These are phyloP conservation scores for Sciurus vulgaris DNA, from an alignment of 2,797 vertebrate genomes.

Conservation along the genomic window DNA sequence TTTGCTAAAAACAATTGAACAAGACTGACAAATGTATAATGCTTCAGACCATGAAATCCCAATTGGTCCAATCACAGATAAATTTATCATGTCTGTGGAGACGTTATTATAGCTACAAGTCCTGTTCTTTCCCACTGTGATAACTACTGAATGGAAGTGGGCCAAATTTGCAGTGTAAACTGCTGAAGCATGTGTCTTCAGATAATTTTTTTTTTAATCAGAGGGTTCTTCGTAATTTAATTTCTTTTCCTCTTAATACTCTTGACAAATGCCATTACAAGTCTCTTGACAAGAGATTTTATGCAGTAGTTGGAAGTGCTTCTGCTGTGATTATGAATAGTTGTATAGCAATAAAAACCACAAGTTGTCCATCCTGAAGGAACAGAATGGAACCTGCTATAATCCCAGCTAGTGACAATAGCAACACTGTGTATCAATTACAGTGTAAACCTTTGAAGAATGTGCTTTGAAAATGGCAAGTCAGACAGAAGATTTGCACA, in stretches of 20 bases:
- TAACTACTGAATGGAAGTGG: constrained; percentile 67
- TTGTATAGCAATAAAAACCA: neutral
- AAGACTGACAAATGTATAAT: constrained; percentile 84
- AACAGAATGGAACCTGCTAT: neutral
- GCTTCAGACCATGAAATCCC: constrained; percentile 84
- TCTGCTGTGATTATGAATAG: neutral
- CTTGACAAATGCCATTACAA: constrained; percentile 52
- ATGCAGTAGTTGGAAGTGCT: neutral
- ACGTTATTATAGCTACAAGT: constrained; percentile 69
- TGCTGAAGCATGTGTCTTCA: constrained; percentile 34
- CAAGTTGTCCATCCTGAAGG: neutral
- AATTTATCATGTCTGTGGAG: constrained; percentile 78
- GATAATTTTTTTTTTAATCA: constrained; percentile 56
- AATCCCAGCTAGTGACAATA: neutral
- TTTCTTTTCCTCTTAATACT: constrained; percentile 64
- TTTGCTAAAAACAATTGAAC: constrained; percentile 83
- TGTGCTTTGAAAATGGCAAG: neutral
- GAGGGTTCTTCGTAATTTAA: constrained; percentile 54
- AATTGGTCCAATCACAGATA: constrained; percentile 78
- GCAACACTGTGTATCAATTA: neutral
- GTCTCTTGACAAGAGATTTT: neutral
- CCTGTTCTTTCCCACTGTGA: constrained; percentile 57
- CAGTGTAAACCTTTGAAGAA: neutral
- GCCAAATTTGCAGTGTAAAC: constrained; percentile 63
- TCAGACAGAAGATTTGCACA: neutral